Conservation (phyloP, 2,797 vertebrate species). For the Hydrophis major region DNA sequence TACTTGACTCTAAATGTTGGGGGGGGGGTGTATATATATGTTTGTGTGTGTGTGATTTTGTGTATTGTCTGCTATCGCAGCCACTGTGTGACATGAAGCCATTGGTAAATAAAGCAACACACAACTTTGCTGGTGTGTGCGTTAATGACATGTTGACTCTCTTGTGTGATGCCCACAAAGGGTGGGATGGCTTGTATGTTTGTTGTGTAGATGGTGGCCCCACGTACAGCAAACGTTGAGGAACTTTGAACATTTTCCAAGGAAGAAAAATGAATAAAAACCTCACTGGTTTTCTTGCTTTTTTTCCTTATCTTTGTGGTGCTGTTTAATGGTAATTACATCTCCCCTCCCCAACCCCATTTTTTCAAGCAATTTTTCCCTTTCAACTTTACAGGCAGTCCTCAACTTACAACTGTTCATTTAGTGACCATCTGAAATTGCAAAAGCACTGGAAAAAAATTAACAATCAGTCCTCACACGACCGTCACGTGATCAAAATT, state of each 20-base stretch:
- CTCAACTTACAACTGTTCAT: no score
- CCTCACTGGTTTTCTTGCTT: background rate
- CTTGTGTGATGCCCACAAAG: background rate
- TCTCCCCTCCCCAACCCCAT: background rate
- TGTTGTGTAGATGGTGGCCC: no score
- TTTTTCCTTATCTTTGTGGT: background rate
- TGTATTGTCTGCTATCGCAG: slow-evolving; percentile 48
- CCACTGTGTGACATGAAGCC: slow-evolving; percentile 44
- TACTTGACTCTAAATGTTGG: slow-evolving; percentile 29
- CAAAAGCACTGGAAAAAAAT: background rate
- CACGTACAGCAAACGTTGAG: no score
- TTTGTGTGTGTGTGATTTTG: background rate
- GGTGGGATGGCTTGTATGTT: no score
- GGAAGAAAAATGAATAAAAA: background rate
- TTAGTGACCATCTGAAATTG: background rate
- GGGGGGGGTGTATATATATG: background rate
- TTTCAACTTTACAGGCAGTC: background rate
- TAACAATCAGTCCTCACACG: background rate
- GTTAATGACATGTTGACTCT: background rate
- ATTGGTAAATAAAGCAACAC: slow-evolving; percentile 53
- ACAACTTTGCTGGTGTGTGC: background rate
- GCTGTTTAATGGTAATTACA: background rate
- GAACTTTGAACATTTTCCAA: background rate
- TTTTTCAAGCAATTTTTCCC: background rate
- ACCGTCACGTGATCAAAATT: background rate